Evolutionary conservation across 1,140 invertebrate genomes (phyloP), one percentile per base, ranked within the genome.

Genomic region (Heliconius eleuchia): DNA sequence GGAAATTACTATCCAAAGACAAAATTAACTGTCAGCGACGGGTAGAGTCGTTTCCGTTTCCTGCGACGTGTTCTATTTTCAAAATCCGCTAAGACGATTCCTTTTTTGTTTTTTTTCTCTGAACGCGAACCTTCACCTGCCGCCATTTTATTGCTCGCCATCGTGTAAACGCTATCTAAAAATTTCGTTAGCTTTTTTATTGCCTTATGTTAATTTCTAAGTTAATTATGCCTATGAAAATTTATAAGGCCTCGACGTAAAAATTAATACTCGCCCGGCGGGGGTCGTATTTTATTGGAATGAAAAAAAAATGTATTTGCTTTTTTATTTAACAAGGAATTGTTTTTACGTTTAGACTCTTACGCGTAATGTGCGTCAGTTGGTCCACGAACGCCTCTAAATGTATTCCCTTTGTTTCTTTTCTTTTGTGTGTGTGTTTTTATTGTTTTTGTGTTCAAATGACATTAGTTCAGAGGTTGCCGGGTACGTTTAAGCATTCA

Each of bases 161-260:
- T 84, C 84, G 85, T 88, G 87, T 91, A 90, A 89, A 90, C 84
- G 86, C 82, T 87, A 83, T 89, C 89, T 89, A 94, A 94, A 90
- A 93, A 91, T 93, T 93, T 93, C 89, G 91, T 94, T 93, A 91
- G 85, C 86, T 85, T 87, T 92, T 93, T 93, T 94, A 93, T 93
- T 87, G 87, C 88, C 83, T 89, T 93, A 94, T 94, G 93, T 93
- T 94, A 94, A 94, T 94, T 94, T 91, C 89, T 92, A 92, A 94
- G 86, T 88, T 94, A 94, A 94, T 94, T 93, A 94, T 90, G 91
- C 86, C 92, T 90, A 94, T 94, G 92, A 94, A 94, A 94, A 93
- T 93, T 87, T 94, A 94, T 94, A 92, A 93, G 91, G 83, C 86
- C 83, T 77, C 83, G 80, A 86, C 84, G 86, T 85, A 90, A 85